Evolutionary conservation across 2,888 invertebrate species (phyloP), one percentile per base, ranked within the genome.

Genomic region (Euspilapteryx auroguttella): DNA sequence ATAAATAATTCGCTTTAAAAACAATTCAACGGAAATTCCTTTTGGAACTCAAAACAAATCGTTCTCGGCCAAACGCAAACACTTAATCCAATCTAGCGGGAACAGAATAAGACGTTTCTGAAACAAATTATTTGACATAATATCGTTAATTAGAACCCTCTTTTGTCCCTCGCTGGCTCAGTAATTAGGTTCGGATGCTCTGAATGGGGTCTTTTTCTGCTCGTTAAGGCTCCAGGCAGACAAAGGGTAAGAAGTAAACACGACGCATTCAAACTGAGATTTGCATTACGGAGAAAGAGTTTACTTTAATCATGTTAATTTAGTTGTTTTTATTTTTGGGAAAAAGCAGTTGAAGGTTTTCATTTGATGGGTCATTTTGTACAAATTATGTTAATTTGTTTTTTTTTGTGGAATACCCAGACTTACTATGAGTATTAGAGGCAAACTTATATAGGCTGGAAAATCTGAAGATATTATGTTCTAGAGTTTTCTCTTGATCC

Each of bases 121-220:
- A 66, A 73, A 68, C 71, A 68, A 75, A 73, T 75, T 73, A 73
- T 73, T 69, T 73, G 73, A 71, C 71, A 73, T 75, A 75, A 75
- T 73, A 69, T 73, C 65, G 73, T 73, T 75, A 75, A 73, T 75
- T 73, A 73, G 65, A 68, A 52, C 66, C 68, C 66, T 64, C 63
- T 45, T 71, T 71, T 66, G 69, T 69, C 21, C 23, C 21, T 53
- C 47, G 25, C 29, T 64, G 66, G 61, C 54, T 50, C 53, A 58
- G 63, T 75, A 75, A 75, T 73, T 75, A 71, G 69, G 69, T 73
- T 75, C 69, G 66, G 61, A 63, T 65, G 58, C 45, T 65, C 55
- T 73, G 71, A 75, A 75, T 71, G 59, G 69, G 57, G 54, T 64
- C 73, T 73, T 71, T 73, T 73, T 73, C 66, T 68, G 64, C 71